Percentiles rank a stretch among this genome's conserved stretches.
phyloP scores from a whole-genome alignment of 2,888 invertebrate species.

The Hemistola chrysoprasaria region DNA sequence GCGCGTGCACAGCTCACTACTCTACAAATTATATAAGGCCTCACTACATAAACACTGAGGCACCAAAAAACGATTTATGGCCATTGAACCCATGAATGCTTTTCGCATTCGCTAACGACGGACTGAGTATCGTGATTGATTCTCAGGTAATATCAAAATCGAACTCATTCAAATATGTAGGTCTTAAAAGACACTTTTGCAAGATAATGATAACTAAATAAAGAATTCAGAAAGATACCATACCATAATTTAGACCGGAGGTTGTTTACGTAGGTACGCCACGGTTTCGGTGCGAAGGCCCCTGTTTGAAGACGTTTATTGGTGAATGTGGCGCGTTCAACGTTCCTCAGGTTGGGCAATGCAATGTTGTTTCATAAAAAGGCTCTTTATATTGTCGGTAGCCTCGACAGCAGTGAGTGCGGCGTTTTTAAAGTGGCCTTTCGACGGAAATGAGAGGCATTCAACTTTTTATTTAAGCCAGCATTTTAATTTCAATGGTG shows the following conservation, averaged over 20 bases:
- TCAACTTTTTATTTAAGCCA: too few relatives aligned
- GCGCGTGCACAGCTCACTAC: slow-evolving; percentile 52
- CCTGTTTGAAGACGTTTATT: slow-evolving; percentile 20
- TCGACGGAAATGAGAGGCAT: slow-evolving; percentile 10
- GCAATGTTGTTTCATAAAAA: slow-evolving; percentile 10
- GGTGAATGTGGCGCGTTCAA: slow-evolving; percentile 15
- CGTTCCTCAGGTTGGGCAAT: slow-evolving; percentile 5
- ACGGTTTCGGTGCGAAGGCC: slow-evolving; percentile 54
- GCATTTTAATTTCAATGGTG: slow-evolving; percentile 10
- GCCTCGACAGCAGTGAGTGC: slow-evolving; percentile 16
- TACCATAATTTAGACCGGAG: too few relatives aligned
- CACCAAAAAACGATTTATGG: slow-evolving; percentile 75
- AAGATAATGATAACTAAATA: too few relatives aligned
- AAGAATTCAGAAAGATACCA: too few relatives aligned
- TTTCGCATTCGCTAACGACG: slow-evolving; percentile 56
- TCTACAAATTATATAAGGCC: slow-evolving; percentile 77
- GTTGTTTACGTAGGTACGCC: slow-evolving; percentile 30
- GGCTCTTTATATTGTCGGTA: slow-evolving; percentile 19
- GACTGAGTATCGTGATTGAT: slow-evolving; percentile 31
- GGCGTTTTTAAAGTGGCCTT: slow-evolving; percentile 11
- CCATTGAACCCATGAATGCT: slow-evolving; percentile 73
- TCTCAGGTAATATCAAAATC: slow-evolving; percentile 25
- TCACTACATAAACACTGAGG: slow-evolving; percentile 70
- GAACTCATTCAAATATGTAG: too few relatives aligned
- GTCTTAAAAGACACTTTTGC: too few relatives aligned